Base-by-base conservation (phyloP, 2,888 invertebrate species). In the Didymodactylos carnosus region DNA sequence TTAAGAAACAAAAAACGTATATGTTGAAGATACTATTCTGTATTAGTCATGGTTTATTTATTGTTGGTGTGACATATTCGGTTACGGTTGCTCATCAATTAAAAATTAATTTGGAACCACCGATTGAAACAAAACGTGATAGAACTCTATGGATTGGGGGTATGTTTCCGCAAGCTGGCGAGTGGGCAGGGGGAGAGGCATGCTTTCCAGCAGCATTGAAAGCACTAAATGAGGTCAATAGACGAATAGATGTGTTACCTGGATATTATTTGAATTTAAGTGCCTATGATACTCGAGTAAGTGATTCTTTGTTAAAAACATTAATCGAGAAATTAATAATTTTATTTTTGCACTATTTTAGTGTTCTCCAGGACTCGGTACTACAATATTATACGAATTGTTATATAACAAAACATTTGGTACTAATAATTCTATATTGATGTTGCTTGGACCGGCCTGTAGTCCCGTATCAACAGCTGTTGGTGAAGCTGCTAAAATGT, bases 401-500 rank as follows among this genome's bases (percentile, higher is more conserved):
- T 88, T 98, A 78, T 98, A 98, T 87, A 92, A 80, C 76, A 80
- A 79, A 75, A 62, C 62, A n/a, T 62, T 62, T 35, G 94, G 94
- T 25, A n/a, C n/a, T n/a, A 25, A 70, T 35, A 69, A 72, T 70
- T 69, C 72, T 8, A 73, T 75, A 40, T 79, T 83, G 62, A 81
- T 82, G 78, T 80, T 83, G 25, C 78, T 98, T 72, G 92, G 93
- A 51, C 80, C 84, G 0, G 98, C 98, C 72, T 99, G 98, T 84
- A 94, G 94, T 79, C 94, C 94, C 13, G 97, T 98, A 39, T 97
- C 97, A 81, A 98, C 98, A 29, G 94, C 97, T 69, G 94, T 98
- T 19, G 97, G 97, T 3, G 97, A 98, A 85, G 94, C 97, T 53
- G 97, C 97, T 75, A 94, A 94, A 86, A 95, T 97, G 92, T 99